phyloP scores from a whole-genome alignment of 1,140 invertebrate species.

The Drosophila grimshawi region DNA sequence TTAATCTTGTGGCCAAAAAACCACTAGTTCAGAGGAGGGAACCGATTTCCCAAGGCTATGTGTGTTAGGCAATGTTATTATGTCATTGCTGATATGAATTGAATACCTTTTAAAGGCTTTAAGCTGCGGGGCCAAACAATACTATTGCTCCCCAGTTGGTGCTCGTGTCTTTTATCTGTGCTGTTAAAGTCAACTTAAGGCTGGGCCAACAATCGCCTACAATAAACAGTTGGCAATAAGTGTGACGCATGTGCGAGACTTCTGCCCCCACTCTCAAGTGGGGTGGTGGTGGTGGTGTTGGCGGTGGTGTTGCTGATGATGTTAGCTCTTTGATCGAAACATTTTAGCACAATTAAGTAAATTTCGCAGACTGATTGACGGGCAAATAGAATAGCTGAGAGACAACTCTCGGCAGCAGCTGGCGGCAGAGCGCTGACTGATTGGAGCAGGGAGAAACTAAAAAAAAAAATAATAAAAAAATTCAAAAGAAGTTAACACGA shows the following conservation, averaged over 20 bases:
- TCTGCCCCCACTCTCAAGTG: background rate
- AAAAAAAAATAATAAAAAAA: background rate
- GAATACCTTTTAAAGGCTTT: slow-evolving; percentile 28
- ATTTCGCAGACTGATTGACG: slow-evolving; percentile 24
- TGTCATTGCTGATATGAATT: slow-evolving; percentile 14
- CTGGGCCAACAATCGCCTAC: slow-evolving; percentile 33
- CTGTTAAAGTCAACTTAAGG: slow-evolving; percentile 44
- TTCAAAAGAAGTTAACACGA: slow-evolving; percentile 19
- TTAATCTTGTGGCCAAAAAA: slow-evolving; percentile 65
- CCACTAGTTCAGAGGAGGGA: slow-evolving; percentile 37
- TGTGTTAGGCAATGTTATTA: slow-evolving; percentile 58
- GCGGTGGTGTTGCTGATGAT: background rate
- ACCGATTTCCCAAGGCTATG: slow-evolving; percentile 13
- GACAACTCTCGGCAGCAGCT: background rate
- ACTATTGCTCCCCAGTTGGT: background rate
- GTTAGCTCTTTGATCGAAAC: slow-evolving; percentile 44
- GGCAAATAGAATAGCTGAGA: background rate
- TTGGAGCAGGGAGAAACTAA: background rate
- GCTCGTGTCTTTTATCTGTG: slow-evolving; percentile 43
- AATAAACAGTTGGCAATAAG: slow-evolving; percentile 23
- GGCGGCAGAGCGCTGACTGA: background rate
- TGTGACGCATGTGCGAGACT: slow-evolving; percentile 33
- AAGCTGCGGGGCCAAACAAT: slow-evolving; percentile 26
- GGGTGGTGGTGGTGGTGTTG: too few species aligned
- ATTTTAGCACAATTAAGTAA: slow-evolving; percentile 54